phyloP scores from a whole-genome alignment of 1,140 invertebrate genomes.

The Papilio dardanus region DNA sequence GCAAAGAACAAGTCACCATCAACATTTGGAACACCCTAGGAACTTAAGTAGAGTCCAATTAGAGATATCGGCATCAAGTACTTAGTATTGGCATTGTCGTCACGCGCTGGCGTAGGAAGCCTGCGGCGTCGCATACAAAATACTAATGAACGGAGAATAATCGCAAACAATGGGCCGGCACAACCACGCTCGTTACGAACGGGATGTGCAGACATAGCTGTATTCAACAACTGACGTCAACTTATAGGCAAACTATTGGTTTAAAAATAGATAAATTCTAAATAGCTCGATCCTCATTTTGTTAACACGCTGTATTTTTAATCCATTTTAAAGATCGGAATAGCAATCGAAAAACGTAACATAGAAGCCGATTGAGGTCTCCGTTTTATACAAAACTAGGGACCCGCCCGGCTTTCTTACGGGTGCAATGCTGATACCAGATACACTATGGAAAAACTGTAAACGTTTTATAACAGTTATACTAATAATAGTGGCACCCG shows the following conservation, averaged over 20 bases:
- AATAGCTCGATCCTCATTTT: too few relatives aligned
- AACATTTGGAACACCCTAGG: not conserved
- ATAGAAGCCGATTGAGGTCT: too few relatives aligned
- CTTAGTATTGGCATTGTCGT: not conserved
- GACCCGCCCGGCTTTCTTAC: too few relatives aligned
- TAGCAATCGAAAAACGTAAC: too few relatives aligned
- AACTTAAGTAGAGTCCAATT: slow-evolving; percentile 3
- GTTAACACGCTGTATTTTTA: too few relatives aligned
- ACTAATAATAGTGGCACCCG: too few relatives aligned
- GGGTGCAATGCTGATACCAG: too few relatives aligned
- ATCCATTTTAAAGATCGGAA: too few relatives aligned
- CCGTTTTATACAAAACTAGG: too few relatives aligned
- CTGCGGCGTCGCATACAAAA: slow-evolving; percentile 7
- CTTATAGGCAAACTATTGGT: not conserved
- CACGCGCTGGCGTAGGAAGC: slow-evolving; percentile 29
- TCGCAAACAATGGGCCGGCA: slow-evolving; percentile 16
- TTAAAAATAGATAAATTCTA: not conserved
- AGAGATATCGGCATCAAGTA: not conserved
- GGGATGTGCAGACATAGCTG: slow-evolving; percentile 16
- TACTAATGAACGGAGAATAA: slow-evolving; percentile 29
- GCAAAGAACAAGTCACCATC: not conserved
- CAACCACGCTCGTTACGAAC: slow-evolving; percentile 9
- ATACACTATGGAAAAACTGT: too few relatives aligned
- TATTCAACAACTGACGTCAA: slow-evolving; percentile 5
- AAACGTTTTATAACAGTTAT: too few relatives aligned